These are phyloP conservation scores for Phalloptychus januarius DNA, from an alignment of 2,797 vertebrate species.

Conservation along the genomic window DNA sequence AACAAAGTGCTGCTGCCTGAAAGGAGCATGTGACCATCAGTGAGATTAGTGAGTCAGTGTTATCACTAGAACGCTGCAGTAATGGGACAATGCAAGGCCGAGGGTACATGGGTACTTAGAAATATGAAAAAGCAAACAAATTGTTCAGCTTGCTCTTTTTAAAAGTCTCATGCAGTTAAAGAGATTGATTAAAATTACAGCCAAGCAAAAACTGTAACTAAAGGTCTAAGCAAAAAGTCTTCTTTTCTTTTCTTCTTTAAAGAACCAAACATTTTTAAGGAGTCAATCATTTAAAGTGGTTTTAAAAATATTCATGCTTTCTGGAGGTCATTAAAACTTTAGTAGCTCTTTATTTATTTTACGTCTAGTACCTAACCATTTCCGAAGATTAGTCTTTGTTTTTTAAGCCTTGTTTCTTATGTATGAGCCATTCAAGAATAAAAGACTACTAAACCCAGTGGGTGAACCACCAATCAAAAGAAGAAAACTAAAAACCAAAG, in stretches of 20 bases:
- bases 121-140: constrained; percentile 66
- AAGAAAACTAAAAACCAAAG: not conserved
- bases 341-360: constrained; percentile 1
- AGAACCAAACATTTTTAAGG: not conserved
- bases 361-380: not conserved
- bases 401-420: not conserved
- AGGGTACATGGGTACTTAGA: constrained; percentile 60
- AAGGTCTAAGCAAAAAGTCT: not conserved
- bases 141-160: constrained; percentile 61
- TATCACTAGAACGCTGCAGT: constrained; percentile 52
- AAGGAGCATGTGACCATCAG: constrained; percentile 66
- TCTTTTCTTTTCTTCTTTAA: not conserved
- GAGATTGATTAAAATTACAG: constrained; percentile 63
- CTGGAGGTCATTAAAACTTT: not conserved
- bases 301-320: not conserved
- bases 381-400: not conserved
- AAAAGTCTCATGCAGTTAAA: constrained; percentile 60
- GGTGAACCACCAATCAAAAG: not conserved
- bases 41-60: constrained; percentile 64
- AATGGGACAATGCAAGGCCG: constrained; percentile 42
- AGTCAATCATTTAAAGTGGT: not conserved
- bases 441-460: not conserved
- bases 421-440: not conserved
- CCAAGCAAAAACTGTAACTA: constrained; percentile 37
- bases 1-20: constrained; percentile 71